Percentiles rank a stretch among this genome's conserved stretches.
These are phyloP conservation scores for Scomber japonicus DNA, from an alignment of 2,113 vertebrate genomes.

Conservation along the genomic window DNA sequence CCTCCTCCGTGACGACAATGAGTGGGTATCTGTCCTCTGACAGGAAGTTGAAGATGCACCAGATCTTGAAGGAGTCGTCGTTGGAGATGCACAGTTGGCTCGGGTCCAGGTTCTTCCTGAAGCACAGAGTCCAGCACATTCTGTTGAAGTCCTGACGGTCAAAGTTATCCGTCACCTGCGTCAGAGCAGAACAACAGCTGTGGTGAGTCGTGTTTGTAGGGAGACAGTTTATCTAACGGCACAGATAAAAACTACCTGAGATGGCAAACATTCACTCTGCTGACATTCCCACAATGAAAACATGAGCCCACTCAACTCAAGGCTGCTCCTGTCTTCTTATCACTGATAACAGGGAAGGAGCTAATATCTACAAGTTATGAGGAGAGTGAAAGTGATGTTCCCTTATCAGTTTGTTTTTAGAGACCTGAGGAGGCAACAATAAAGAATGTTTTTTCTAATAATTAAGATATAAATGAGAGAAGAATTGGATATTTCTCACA, in stretches of 20 bases:
- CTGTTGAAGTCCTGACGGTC: constrained; percentile 95
- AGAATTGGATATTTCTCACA: no score
- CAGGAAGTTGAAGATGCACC: constrained; percentile 99
- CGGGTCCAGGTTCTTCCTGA: constrained; percentile 92
- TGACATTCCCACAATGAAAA: no score
- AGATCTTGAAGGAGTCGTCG: constrained; percentile 96
- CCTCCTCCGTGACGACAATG: constrained; percentile 96
- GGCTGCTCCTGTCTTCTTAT: no score
- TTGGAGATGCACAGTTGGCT: constrained; percentile 88
- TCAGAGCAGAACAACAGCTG: background rate
- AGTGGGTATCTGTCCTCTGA: constrained; percentile 96
- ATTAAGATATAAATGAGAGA: no score
- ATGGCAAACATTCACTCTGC: background rate
- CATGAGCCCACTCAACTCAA: no score
- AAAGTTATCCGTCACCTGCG: constrained; percentile 93
- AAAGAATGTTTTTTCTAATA: no score
- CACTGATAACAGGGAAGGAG: no score
- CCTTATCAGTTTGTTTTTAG: no score
- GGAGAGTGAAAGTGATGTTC: no score
- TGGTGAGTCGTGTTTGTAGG: constrained; percentile 2
- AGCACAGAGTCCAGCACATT: constrained; percentile 98
- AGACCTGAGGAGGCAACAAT: no score
- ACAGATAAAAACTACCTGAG: background rate
- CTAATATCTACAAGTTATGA: no score
- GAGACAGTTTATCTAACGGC: background rate